Evolutionary conservation across 2,888 invertebrate species (phyloP).

Genomic region (Drosophila barbarae): DNA sequence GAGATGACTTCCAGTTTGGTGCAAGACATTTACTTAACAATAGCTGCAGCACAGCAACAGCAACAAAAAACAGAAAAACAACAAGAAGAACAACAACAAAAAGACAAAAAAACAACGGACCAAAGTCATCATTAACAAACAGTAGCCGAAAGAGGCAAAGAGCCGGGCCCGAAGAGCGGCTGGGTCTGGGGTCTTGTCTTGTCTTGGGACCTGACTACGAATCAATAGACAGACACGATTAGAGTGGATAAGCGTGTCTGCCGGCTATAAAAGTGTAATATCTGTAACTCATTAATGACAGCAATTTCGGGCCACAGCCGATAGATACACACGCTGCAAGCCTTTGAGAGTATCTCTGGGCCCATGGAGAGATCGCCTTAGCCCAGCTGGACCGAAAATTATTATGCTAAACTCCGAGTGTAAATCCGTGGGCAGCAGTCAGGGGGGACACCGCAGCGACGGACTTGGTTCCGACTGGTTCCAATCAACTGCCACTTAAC

Average conservation of each 20-base stretch:
- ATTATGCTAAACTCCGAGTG: conserved; percentile 41
- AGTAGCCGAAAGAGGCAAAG: conserved; percentile 58
- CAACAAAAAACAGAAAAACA: not conserved
- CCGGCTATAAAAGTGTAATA: conserved; percentile 76
- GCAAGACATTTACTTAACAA: conserved; percentile 44
- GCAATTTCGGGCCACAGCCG: conserved; percentile 65
- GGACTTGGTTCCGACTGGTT: conserved; percentile 58
- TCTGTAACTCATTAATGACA: conserved; percentile 77
- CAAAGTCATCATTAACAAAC: conserved; percentile 50
- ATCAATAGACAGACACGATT: conserved; percentile 66
- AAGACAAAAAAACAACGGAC: conserved; percentile 2
- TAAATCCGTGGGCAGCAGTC: conserved; percentile 49
- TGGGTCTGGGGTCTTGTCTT: conserved; percentile 18
- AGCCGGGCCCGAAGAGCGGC: conserved; percentile 20
- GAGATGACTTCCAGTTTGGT: conserved; percentile 34
- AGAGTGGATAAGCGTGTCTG: conserved; percentile 77
- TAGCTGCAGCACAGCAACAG: conserved; percentile 40
- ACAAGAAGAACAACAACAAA: conserved; percentile 7
- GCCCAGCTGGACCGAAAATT: conserved; percentile 28
- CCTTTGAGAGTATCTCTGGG: not conserved
- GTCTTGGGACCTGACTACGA: conserved; percentile 27
- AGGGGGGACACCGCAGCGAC: not conserved
- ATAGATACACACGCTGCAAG: conserved; percentile 9
- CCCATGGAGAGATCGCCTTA: not conserved
- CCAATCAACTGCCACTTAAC: conserved; percentile 75